Base-by-base conservation (phyloP, 2,113 vertebrate species). In the Synchiropus splendidus region DNA sequence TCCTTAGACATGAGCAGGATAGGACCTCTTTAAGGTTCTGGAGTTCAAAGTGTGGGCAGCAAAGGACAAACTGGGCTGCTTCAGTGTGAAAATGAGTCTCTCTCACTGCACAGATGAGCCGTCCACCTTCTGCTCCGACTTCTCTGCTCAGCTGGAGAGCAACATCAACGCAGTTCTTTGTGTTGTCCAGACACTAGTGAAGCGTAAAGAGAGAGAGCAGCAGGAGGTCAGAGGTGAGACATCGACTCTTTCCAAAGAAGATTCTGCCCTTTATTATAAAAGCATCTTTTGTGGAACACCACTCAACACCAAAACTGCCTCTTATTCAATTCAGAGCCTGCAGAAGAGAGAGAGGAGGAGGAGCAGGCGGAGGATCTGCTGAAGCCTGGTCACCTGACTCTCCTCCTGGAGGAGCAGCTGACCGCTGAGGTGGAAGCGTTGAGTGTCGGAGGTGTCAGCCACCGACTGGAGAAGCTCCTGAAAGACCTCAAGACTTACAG, bases 181-280 rank as follows among this genome's bases (percentile, higher is more conserved):
- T 82, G 88, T 88, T 4, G 81, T 94, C 12, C 95, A 99, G 80
- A 87, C 66, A 15, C 77, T 98, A 12, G 76, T 86, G 32, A 90
- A 90, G 71, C 89, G 80, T 50, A 81, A 59, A 12, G 64, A 86
- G 43, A 70, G 18, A 14, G 67, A 70, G 37, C 59, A 74, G n/a
- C 50, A 79, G 51, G 64, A 82, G 4, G 21, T 27, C 8, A 8
- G 0, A 72, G 83, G 79, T 84, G 39, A 64, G 59, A 33, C n/a
- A n/a, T n/a, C n/a, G n/a, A n/a, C n/a, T n/a, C n/a, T n/a, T n/a
- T n/a, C n/a, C n/a, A n/a, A n/a, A n/a, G n/a, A n/a, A n/a, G n/a
- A n/a, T n/a, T n/a, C n/a, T n/a, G n/a, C n/a, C n/a, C n/a, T n/a
- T n/a, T n/a, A n/a, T n/a, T n/a, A n/a, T n/a, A n/a, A n/a, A n/a